These are phyloP conservation scores for Myotis lucifugus DNA, from an alignment of 2,113 vertebrate genomes.

Conservation along the genomic window DNA sequence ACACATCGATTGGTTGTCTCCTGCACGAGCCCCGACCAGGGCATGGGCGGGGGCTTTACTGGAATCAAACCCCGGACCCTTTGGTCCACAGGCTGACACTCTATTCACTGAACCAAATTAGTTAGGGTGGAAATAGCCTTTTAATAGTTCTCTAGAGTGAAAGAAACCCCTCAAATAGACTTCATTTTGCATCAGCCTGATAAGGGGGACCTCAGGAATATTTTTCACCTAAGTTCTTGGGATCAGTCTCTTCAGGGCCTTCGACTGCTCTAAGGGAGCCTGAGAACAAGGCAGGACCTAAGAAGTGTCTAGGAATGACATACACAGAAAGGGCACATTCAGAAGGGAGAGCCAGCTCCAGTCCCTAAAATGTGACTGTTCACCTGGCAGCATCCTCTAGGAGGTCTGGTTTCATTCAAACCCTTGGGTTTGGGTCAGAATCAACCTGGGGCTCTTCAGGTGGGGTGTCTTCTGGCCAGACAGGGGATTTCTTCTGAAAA, in stretches of 20 bases:
- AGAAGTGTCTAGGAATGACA: background rate
- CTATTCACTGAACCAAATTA: too few relatives aligned
- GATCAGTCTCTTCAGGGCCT: background rate
- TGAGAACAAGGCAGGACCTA: constrained; percentile 6
- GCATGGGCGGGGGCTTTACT: too few relatives aligned
- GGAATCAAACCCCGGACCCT: too few relatives aligned
- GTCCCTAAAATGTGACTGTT: background rate
- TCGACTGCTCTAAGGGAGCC: background rate
- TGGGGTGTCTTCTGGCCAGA: constrained; percentile 1
- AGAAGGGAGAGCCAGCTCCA: background rate
- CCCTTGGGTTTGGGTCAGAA: background rate
- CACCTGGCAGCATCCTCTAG: background rate
- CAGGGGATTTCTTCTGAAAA: background rate
- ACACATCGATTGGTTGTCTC: too few relatives aligned
- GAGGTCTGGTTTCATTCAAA: background rate
- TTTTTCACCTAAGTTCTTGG: background rate
- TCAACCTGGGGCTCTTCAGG: background rate
- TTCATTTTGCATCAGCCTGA: background rate
- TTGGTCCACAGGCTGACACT: too few relatives aligned
- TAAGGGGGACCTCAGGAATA: background rate
- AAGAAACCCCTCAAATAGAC: background rate
- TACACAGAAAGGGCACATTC: background rate
- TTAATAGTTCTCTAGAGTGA: background rate
- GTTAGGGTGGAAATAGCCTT: background rate
- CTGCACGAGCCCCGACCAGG: too few relatives aligned